phyloP scores from a whole-genome alignment of 64 coral and sea anemone genomes.

The Dendrophyllia cribrosa region DNA sequence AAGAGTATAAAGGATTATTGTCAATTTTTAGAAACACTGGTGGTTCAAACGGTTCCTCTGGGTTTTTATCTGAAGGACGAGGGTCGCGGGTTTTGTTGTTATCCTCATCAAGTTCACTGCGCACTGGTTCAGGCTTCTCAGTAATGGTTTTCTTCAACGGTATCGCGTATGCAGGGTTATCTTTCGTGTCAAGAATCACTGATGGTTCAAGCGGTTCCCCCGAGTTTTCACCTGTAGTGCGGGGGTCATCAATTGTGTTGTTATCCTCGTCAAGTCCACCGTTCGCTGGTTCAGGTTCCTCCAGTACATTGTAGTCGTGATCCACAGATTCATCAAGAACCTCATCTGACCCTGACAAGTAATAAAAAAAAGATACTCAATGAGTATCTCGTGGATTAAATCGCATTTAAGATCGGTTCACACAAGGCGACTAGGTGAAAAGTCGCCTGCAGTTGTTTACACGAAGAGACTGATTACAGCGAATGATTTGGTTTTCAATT shows the following conservation, averaged over 20 bases:
- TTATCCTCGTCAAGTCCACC: background rate
- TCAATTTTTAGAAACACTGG: background rate
- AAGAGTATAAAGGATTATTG: background rate
- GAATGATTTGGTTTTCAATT: too few relatives aligned
- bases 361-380: too few relatives aligned
- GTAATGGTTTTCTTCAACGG: background rate
- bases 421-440: too few relatives aligned
- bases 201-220: background rate
- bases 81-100: background rate
- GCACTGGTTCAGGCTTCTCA: too few relatives aligned
- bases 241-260: background rate
- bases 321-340: background rate
- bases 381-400: too few relatives aligned
- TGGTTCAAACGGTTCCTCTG: background rate
- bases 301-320: constrained; percentile 41
- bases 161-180: background rate
- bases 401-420: too few relatives aligned
- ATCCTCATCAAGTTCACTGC: background rate
- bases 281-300: background rate
- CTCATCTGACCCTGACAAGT: background rate
- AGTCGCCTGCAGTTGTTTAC: too few relatives aligned
- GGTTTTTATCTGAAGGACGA: background rate
- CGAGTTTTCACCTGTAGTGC: background rate
- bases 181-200: background rate
- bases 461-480: too few relatives aligned